Evolutionary conservation across 1,140 invertebrate species (phyloP).

Genomic region (Linepithema humile): DNA sequence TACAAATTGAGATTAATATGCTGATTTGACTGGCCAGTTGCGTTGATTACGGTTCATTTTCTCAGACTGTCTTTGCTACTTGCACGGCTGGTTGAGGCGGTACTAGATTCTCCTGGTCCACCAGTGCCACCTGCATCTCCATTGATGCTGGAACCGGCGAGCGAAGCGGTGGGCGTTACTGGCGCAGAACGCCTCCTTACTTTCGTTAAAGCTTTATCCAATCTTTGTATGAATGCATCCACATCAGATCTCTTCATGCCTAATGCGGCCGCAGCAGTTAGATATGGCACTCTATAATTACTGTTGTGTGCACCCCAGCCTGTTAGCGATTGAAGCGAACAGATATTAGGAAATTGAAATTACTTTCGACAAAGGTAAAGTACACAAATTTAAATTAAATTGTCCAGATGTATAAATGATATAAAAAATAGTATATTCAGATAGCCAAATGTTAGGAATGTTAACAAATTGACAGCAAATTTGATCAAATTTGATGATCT

Average conservation of each 20-base stretch:
- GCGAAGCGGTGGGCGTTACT: conserved; percentile 84
- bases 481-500: no score
- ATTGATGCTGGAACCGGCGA: conserved; percentile 81
- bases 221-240: conserved; percentile 87
- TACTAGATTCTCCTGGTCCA: conserved; percentile 82
- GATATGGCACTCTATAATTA: conserved; percentile 87
- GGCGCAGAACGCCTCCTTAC: conserved; percentile 84
- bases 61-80: conserved; percentile 86
- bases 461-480: no score
- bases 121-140: conserved; percentile 79
- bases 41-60: conserved; percentile 85
- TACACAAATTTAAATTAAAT: not conserved
- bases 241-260: conserved; percentile 89
- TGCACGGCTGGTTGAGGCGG: conserved; percentile 85
- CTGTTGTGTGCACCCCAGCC: conserved; percentile 90
- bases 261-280: conserved; percentile 89
- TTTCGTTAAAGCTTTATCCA: conserved; percentile 86
- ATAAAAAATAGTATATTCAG: not conserved
- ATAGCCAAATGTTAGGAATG: not conserved
- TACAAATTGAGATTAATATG: conserved; percentile 80
- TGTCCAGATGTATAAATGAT: not conserved
- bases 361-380: not conserved
- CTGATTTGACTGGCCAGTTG: conserved; percentile 83
- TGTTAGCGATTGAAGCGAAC: conserved; percentile 72
- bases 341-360: not conserved